Percentiles rank a stretch among this genome's conserved stretches.
Evolutionary conservation across 1,140 invertebrate genomes (phyloP).

Genomic region (Scaptomyza pallida): DNA sequence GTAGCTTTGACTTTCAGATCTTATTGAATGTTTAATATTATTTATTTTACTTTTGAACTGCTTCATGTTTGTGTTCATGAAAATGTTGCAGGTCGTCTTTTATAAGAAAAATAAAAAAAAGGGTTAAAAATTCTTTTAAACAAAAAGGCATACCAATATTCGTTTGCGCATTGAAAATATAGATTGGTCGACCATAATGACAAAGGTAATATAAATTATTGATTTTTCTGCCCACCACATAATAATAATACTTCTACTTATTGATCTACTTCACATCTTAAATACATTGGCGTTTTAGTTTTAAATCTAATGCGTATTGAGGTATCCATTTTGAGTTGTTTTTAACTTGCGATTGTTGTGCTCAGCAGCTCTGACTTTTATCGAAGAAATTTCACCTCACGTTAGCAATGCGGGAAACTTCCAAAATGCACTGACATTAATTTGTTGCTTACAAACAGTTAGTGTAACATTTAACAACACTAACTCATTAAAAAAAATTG

Average conservation of each 20-base stretch:
- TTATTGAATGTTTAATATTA: too few relatives aligned
- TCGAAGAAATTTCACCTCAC: slow-evolving; percentile 13
- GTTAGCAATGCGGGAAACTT: background rate
- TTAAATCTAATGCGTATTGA: background rate
- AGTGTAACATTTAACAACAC: background rate
- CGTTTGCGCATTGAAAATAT: slow-evolving; percentile 9
- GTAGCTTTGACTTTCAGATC: slow-evolving; percentile 23
- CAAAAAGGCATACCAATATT: slow-evolving; percentile 6
- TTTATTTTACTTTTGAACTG: too few relatives aligned
- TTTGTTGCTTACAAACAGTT: background rate
- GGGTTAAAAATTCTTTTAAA: slow-evolving; percentile 13
- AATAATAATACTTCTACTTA: background rate
- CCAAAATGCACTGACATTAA: background rate
- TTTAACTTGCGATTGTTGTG: background rate
- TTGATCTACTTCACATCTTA: background rate
- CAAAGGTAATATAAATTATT: slow-evolving; percentile 36
- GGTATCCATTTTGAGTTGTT: too few relatives aligned
- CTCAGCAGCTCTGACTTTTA: slow-evolving; percentile 1
- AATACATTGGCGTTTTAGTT: background rate
- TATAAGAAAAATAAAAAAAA: slow-evolving; percentile 13
- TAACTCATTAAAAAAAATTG: background rate
- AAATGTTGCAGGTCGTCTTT: slow-evolving; percentile 28
- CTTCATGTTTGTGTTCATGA: slow-evolving; percentile 27
- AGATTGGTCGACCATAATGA: slow-evolving; percentile 26
- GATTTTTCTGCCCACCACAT: slow-evolving; percentile 22